Percentiles rank a stretch among this genome's conserved stretches.
These are phyloP conservation scores for Heterocephalus glaber DNA, from an alignment of 2,113 vertebrate genomes.

Conservation along the genomic window DNA sequence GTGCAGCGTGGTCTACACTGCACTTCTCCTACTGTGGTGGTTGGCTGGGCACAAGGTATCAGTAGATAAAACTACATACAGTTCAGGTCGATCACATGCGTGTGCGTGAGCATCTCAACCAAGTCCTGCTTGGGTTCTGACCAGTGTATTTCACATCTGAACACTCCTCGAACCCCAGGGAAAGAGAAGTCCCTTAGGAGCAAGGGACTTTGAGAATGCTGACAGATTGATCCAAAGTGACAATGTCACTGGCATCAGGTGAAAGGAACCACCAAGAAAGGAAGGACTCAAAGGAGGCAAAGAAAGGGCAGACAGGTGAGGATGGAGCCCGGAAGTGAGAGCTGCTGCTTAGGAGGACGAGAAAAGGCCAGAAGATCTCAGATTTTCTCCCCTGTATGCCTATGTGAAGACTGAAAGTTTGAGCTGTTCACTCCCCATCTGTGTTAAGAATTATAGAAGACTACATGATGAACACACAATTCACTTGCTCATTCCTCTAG, in stretches of 20 bases:
- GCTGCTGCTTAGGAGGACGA: too few relatives aligned
- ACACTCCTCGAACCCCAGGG: background rate
- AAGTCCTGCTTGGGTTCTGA: background rate
- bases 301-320: background rate
- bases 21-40: background rate
- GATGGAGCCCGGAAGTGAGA: background rate
- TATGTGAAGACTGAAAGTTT: background rate
- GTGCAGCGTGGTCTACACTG: background rate
- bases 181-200: background rate
- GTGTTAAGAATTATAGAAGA: background rate
- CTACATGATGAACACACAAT: background rate
- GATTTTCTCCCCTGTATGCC: fast-evolving
- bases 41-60: background rate
- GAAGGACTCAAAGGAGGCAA: background rate
- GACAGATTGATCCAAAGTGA: background rate
- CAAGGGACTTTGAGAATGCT: background rate
- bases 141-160: background rate
- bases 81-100: background rate
- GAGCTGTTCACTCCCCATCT: background rate
- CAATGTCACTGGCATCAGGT: background rate
- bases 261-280: background rate
- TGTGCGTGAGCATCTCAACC: background rate
- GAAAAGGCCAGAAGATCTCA: background rate
- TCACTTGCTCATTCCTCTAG: background rate
- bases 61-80: background rate